phyloP scores from a whole-genome alignment of 2,888 invertebrate species.

The Amphipyra berbera region DNA sequence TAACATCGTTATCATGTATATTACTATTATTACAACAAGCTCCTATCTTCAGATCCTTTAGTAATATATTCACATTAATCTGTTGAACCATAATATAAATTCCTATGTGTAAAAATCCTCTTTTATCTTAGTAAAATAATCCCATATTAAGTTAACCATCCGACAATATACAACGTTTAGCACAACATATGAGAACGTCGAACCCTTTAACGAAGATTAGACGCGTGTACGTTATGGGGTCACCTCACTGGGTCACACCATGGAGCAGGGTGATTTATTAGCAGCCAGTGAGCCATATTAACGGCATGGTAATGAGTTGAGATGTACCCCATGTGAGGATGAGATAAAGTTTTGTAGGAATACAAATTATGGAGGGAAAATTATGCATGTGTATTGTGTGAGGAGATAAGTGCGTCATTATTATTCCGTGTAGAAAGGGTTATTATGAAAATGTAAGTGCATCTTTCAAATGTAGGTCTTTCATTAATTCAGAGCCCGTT shows the following conservation, averaged over 20 bases:
- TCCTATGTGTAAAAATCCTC: slow-evolving; percentile 15
- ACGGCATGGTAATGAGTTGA: slow-evolving; percentile 35
- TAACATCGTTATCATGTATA: not conserved
- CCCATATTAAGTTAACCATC: slow-evolving; percentile 27
- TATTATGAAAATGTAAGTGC: not conserved
- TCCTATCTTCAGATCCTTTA: not conserved
- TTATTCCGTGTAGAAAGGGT: not conserved
- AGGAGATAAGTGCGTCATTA: slow-evolving; percentile 19
- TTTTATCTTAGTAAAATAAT: slow-evolving; percentile 24
- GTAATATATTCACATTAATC: not conserved
- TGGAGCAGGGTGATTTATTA: slow-evolving; percentile 46
- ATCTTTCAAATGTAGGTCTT: too few relatives aligned
- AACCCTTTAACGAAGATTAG: slow-evolving; percentile 49
- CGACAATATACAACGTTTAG: slow-evolving; percentile 37
- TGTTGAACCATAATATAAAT: slow-evolving; percentile 9
- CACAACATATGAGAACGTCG: slow-evolving; percentile 33
- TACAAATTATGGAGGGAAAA: slow-evolving; percentile 36
- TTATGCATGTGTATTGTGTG: slow-evolving; percentile 11
- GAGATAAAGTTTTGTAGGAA: slow-evolving; percentile 32
- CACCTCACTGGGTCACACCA: slow-evolving; percentile 39
- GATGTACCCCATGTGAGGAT: slow-evolving; percentile 19
- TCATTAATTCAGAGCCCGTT: too few relatives aligned
- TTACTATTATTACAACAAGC: not conserved
- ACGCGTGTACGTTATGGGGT: slow-evolving; percentile 11
- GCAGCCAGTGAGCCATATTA: slow-evolving; percentile 42